Percentiles rank a stretch among this genome's conserved stretches.
Evolutionary conservation across 2,888 invertebrate species (phyloP).

Genomic region (Drosophila bunnanda): DNA sequence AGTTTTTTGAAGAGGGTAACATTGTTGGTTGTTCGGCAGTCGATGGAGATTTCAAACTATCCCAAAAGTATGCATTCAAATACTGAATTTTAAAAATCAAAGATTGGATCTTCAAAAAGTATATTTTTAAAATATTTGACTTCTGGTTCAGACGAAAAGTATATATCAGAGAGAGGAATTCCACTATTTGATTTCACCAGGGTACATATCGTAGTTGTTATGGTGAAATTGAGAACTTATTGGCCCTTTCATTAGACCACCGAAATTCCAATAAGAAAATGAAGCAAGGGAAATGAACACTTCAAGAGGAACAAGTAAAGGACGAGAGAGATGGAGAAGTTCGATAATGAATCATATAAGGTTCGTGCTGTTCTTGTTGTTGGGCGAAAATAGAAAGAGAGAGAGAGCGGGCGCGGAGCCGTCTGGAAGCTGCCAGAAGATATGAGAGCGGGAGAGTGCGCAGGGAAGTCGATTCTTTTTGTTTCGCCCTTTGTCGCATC

Average conservation of each 20-base stretch:
- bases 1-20: too few species aligned
- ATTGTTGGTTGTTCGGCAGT: neutral
- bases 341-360: conserved; percentile 29
- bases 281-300: neutral
- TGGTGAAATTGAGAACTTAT: neutral
- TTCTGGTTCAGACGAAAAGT: neutral
- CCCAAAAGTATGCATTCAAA: neutral
- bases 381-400: conserved; percentile 8
- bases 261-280: neutral
- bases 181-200: neutral
- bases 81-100: neutral
- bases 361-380: conserved; percentile 1
- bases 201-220: neutral
- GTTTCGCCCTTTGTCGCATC: conserved; percentile 23
- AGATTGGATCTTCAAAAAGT: neutral
- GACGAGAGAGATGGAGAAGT: neutral
- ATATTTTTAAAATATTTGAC: neutral
- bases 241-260: too few species aligned
- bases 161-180: neutral
- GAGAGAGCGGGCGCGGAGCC: neutral
- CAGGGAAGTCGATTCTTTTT: conserved; percentile 12
- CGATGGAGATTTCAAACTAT: neutral
- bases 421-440: conserved; percentile 49
- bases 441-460: conserved; percentile 46
- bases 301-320: neutral